A percentile compares a stretch with the other conserved stretches of the same genome.
phyloP scores from a whole-genome alignment of 2,888 invertebrate species.

The Cantharis nigra region DNA sequence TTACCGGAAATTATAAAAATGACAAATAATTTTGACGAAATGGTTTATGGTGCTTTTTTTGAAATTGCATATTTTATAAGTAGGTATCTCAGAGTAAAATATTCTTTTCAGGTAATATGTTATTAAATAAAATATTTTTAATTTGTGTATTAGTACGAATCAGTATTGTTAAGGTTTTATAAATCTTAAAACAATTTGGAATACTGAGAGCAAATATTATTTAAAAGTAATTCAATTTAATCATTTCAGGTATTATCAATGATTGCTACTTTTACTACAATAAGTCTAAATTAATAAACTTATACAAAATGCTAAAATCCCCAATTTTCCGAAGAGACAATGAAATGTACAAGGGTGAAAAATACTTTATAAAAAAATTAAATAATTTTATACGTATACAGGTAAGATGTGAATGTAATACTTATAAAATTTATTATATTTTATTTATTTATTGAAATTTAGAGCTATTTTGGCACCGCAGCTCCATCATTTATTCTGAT shows the following conservation, averaged over 20 bases:
- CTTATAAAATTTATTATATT: neutral
- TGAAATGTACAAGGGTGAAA: neutral
- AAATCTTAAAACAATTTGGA: too few relatives aligned
- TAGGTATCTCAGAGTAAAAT: neutral
- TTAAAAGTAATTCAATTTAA: too few relatives aligned
- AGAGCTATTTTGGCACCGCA: neutral
- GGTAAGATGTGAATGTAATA: neutral
- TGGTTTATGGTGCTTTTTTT: neutral
- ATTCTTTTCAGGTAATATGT: too few relatives aligned
- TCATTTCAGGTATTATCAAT: neutral
- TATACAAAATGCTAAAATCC: neutral
- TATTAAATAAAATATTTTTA: too few relatives aligned
- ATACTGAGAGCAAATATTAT: too few relatives aligned
- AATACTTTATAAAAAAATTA: neutral
- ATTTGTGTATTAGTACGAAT: too few relatives aligned
- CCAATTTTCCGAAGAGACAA: neutral
- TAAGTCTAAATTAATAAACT: neutral
- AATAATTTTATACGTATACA: neutral
- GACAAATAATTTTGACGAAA: neutral
- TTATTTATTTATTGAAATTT: neutral
- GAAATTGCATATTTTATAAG: neutral
- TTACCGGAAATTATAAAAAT: neutral
- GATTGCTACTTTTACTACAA: neutral
- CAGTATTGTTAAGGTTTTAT: too few relatives aligned
- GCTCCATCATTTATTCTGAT: neutral